These are phyloP conservation scores for Prunella fulvescens DNA, from an alignment of 2,113 vertebrate species.

Conservation along the genomic window DNA sequence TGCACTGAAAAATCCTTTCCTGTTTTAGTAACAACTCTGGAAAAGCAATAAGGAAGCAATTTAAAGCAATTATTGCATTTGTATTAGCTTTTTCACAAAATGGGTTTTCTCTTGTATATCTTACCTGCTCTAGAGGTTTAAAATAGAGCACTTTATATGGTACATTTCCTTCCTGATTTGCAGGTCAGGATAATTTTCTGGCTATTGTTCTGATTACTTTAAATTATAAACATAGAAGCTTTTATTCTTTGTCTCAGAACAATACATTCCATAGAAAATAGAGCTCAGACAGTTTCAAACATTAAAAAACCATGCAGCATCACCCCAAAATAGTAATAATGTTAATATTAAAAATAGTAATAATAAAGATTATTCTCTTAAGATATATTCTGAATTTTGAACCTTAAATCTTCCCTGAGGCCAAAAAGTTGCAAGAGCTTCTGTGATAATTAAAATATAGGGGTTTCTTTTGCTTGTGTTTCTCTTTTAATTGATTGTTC, in stretches of 20 bases:
- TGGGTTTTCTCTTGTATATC: not conserved
- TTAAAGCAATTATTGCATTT: not conserved
- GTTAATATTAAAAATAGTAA: not conserved
- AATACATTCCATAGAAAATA: not conserved
- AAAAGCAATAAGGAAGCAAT: not conserved
- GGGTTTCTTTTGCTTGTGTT: not conserved
- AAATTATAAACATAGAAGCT: not conserved
- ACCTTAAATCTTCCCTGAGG: not conserved
- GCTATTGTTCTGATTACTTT: not conserved
- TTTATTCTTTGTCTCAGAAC: not conserved
- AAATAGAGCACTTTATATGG: not conserved
- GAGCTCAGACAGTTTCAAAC: not conserved
- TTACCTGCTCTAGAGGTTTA: not conserved
- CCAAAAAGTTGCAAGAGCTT: not conserved
- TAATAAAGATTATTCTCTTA: not conserved
- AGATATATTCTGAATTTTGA: not conserved
- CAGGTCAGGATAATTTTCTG: not conserved
- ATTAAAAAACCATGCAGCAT: not conserved
- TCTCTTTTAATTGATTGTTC: not conserved
- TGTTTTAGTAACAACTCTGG: not conserved
- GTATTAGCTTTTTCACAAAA: not conserved
- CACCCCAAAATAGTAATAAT: not conserved
- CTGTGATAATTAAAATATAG: not conserved
- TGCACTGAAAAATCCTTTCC: not conserved
- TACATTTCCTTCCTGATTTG: not conserved